phyloP scores from a whole-genome alignment of 2,113 vertebrate genomes.

The Capreolus pygargus region DNA sequence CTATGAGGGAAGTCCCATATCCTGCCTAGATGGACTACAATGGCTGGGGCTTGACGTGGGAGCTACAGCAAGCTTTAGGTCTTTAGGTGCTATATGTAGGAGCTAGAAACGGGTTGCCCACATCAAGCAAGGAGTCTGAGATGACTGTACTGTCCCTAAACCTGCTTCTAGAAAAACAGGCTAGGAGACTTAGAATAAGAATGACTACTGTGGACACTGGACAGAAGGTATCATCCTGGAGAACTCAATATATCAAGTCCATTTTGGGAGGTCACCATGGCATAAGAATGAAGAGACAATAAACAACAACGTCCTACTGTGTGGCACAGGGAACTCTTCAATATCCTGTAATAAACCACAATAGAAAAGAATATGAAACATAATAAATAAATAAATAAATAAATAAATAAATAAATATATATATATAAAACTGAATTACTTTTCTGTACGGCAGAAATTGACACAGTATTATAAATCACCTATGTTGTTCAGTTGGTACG shows the following conservation, averaged over 20 bases:
- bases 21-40: not conserved
- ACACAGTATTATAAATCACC: not conserved
- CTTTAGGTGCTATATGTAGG: not conserved
- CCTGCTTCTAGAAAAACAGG: not conserved
- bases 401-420: no score
- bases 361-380: not conserved
- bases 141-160: not conserved
- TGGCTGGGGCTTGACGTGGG: not conserved
- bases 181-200: not conserved
- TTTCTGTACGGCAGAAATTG: not conserved
- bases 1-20: not conserved
- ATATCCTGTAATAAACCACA: not conserved
- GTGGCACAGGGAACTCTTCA: not conserved
- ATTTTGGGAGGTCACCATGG: not conserved
- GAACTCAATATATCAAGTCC: not conserved
- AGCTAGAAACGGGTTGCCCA: not conserved
- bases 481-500: not conserved
- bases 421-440: not conserved
- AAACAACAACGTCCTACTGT: not conserved
- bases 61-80: not conserved
- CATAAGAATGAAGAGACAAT: not conserved
- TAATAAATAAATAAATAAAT: not conserved
- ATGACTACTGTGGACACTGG: not conserved
- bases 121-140: not conserved
- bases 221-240: not conserved